Evolutionary conservation across 1,140 invertebrate genomes (phyloP).

Genomic region (Pogonus chalceus): DNA sequence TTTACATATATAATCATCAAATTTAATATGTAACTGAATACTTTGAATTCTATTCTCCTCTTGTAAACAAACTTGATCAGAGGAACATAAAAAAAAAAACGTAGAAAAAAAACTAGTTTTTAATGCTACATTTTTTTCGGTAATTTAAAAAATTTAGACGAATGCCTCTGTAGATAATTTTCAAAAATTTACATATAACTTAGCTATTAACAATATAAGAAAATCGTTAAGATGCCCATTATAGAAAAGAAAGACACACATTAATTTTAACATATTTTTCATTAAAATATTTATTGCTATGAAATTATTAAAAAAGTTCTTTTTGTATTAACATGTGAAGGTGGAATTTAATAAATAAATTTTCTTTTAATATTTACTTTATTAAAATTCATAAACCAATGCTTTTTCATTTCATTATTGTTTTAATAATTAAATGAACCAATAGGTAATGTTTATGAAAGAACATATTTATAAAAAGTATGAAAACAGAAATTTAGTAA

Average conservation of each 20-base stretch:
- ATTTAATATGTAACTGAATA: conserved; percentile 5
- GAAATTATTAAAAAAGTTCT: too few relatives aligned
- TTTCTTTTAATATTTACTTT: too few relatives aligned
- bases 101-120: neutral
- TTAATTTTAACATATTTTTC: neutral
- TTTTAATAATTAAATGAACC: too few relatives aligned
- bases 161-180: neutral
- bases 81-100: neutral
- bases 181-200: neutral
- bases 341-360: too few relatives aligned
- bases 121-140: neutral
- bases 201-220: neutral
- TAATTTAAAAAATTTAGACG: neutral
- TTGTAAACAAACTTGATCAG: neutral
- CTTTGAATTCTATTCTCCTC: neutral
- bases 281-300: too few relatives aligned
- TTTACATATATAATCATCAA: neutral
- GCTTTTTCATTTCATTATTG: too few relatives aligned
- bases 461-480: too few relatives aligned
- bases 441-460: too few relatives aligned
- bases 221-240: neutral
- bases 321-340: too few relatives aligned
- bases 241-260: neutral
- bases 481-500: too few relatives aligned
- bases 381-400: too few relatives aligned